These are phyloP conservation scores for Danio jaintianensis DNA, from an alignment of 2,797 vertebrate species.

Conservation along the genomic window DNA sequence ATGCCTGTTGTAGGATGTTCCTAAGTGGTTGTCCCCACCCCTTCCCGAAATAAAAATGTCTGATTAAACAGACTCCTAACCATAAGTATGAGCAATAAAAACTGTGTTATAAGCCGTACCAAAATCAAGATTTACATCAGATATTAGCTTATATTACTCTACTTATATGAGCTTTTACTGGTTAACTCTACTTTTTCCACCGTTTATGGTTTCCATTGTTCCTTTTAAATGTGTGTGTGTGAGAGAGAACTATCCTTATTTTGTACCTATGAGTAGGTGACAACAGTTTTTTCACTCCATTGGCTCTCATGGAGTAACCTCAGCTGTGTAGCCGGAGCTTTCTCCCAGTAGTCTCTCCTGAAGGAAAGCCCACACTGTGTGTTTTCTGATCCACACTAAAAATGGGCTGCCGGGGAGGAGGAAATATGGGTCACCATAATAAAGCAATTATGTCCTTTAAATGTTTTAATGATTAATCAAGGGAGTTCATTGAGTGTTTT, in stretches of 20 bases:
- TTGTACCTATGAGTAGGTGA: constrained; percentile 24
- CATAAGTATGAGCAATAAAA: background rate
- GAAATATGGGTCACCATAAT: constrained; percentile 24
- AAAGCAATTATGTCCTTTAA: constrained; percentile 43
- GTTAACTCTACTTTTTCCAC: background rate
- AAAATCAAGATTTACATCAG: background rate
- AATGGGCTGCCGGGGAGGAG: background rate
- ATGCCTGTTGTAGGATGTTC: too few species aligned
- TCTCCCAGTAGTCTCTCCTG: constrained; percentile 9
- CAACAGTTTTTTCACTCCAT: constrained; percentile 4
- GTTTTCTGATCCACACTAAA: constrained; percentile 24
- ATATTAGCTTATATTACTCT: background rate
- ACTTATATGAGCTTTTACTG: background rate
- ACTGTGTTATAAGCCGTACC: background rate
- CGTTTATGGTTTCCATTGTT: constrained; percentile 7
- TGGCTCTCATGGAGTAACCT: background rate
- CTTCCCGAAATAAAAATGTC: background rate
- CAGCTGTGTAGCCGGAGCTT: constrained; percentile 35
- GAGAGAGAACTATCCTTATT: background rate
- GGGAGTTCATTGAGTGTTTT: constrained; percentile 40
- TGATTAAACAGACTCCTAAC: background rate
- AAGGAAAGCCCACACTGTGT: constrained; percentile 18
- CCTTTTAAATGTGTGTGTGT: background rate
- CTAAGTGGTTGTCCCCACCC: too few species aligned
- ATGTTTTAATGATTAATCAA: constrained; percentile 47